Evolutionary conservation across 2,113 vertebrate genomes (phyloP).

Genomic region (Astur gentilis): DNA sequence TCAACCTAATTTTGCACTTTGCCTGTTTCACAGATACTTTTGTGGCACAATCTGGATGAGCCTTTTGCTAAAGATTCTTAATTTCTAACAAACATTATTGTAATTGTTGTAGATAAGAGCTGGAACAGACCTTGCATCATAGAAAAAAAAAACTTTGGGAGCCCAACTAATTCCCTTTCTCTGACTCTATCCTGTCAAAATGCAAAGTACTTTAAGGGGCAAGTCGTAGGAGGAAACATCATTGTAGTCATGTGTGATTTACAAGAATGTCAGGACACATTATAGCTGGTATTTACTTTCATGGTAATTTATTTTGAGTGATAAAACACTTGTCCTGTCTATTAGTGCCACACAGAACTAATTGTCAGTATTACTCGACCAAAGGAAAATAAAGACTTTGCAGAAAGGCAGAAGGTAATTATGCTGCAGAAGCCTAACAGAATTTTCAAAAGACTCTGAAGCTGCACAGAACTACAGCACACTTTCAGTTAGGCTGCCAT

Average conservation of each 20-base stretch:
- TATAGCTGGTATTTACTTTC: not conserved
- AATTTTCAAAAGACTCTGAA: not conserved
- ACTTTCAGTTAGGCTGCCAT: not conserved
- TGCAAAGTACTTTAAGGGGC: not conserved
- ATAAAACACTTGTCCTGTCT: constrained; percentile 16
- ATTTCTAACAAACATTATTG: not conserved
- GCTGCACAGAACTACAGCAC: not conserved
- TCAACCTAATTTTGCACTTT: not conserved
- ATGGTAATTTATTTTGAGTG: not conserved
- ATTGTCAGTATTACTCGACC: not conserved
- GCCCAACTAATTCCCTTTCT: not conserved
- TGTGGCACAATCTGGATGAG: not conserved
- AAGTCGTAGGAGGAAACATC: not conserved
- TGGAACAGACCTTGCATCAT: not conserved
- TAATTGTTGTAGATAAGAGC: not conserved
- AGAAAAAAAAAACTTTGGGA: not conserved
- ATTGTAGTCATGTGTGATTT: not conserved
- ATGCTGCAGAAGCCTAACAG: not conserved
- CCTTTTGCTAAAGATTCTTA: not conserved
- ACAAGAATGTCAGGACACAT: constrained; percentile 5
- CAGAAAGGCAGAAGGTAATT: not conserved
- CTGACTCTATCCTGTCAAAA: not conserved
- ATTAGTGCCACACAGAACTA: constrained; percentile 1
- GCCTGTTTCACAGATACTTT: not conserved
- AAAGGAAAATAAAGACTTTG: not conserved